These are phyloP conservation scores for Pocillopora damicornis DNA, from an alignment of 64 coral and sea anemone genomes.

Conservation along the genomic window DNA sequence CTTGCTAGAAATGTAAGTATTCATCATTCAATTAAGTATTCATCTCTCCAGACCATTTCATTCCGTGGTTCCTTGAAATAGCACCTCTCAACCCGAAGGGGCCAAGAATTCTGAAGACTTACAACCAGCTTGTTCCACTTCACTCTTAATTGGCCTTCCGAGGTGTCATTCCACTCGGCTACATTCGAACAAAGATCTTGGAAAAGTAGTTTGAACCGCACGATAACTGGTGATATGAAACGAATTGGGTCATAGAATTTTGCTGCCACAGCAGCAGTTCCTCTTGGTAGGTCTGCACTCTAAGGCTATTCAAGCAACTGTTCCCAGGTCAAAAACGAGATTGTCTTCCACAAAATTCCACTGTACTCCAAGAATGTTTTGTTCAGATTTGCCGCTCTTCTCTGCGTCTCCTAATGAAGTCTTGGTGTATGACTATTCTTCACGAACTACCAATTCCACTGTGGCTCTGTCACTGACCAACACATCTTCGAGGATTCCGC, in stretches of 20 bases:
- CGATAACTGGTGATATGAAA: slow-evolving; percentile 28
- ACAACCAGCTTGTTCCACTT: slow-evolving; percentile 28
- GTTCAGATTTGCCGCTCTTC: not conserved
- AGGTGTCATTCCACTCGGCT: not conserved
- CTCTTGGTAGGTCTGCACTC: not conserved
- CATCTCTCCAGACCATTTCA: not conserved
- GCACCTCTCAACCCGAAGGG: slow-evolving; percentile 1
- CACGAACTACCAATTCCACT: not conserved
- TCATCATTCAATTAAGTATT: too few relatives aligned
- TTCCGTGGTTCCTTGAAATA: slow-evolving; percentile 12
- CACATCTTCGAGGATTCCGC: not conserved
- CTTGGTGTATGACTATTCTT: slow-evolving; percentile 2
- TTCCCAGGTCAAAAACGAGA: not conserved
- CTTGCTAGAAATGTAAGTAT: too few relatives aligned
- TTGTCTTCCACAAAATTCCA: not conserved
- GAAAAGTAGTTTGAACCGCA: slow-evolving; percentile 33
- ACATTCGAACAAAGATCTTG: slow-evolving; percentile 13
- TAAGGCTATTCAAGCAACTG: not conserved
- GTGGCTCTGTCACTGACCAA: not conserved
- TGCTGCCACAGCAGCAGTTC: not conserved
- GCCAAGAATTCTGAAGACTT: not conserved
- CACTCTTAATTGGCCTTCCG: not conserved
- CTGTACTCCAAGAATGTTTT: not conserved
- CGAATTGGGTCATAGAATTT: slow-evolving; percentile 33
- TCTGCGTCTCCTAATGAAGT: not conserved